Conservation (phyloP, 2,797 vertebrate genomes). For the Adelosebastes latens region DNA sequence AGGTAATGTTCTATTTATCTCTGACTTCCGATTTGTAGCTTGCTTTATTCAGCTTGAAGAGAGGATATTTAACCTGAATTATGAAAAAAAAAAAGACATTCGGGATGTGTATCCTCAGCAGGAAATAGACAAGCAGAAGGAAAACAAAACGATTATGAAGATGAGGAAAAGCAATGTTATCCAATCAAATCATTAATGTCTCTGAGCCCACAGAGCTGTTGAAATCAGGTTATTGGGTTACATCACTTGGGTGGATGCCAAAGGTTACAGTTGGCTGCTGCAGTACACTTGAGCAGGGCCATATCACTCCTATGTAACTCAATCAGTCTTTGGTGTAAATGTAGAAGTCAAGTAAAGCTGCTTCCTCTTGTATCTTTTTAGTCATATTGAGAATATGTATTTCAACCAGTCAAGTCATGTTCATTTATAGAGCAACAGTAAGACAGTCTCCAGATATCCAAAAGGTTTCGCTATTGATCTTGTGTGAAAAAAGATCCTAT, state of each 20-base stretch:
- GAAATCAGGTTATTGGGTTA: conserved; percentile 50
- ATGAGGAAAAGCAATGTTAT: conserved; percentile 30
- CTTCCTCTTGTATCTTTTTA: background rate
- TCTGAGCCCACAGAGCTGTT: conserved; percentile 11
- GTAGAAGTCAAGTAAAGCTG: background rate
- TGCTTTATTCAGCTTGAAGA: background rate
- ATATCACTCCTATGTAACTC: background rate
- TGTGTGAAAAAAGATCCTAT: background rate
- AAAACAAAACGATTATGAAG: conserved; percentile 42
- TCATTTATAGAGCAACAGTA: too few species aligned
- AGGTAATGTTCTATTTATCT: background rate
- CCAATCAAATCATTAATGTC: conserved; percentile 40
- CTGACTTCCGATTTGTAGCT: background rate
- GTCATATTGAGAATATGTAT: background rate
- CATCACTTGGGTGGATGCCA: conserved; percentile 38
- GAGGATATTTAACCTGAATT: background rate
- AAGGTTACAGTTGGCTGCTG: conserved; percentile 9
- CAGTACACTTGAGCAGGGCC: background rate
- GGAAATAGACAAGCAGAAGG: background rate
- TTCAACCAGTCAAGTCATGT: background rate
- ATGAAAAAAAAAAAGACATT: background rate
- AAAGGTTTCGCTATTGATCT: background rate
- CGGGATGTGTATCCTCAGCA: background rate
- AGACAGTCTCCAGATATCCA: background rate
- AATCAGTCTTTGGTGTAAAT: background rate